phyloP scores from a whole-genome alignment of 2,888 invertebrate genomes.

The Tipula unca region DNA sequence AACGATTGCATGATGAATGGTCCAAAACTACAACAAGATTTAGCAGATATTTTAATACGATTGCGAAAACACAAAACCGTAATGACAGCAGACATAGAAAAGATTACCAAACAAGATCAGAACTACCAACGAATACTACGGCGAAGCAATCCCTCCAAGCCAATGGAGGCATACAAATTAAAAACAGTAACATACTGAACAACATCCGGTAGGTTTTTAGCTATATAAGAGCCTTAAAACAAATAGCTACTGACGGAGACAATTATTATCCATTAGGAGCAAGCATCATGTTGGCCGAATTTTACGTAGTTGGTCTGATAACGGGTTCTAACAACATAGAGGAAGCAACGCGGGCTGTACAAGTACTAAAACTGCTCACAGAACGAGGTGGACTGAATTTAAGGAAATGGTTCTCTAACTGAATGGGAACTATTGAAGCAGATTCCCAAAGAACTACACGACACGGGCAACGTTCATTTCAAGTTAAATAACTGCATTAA shows the following conservation, averaged over 20 bases:
- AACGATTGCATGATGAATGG: neutral
- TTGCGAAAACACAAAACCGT: neutral
- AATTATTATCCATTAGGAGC: too few relatives aligned
- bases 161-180: too few relatives aligned
- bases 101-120: neutral
- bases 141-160: too few relatives aligned
- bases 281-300: too few relatives aligned
- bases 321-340: neutral
- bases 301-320: too few relatives aligned
- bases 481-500: too few relatives aligned
- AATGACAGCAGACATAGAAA: slow-evolving; percentile 22
- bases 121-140: neutral
- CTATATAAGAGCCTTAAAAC: neutral
- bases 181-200: neutral
- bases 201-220: too few relatives aligned
- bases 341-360: neutral
- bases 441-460: too few relatives aligned
- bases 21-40: neutral
- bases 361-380: neutral
- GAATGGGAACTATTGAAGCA: too few relatives aligned
- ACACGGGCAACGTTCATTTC: too few relatives aligned
- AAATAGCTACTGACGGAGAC: too few relatives aligned
- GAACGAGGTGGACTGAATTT: neutral
- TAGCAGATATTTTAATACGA: neutral
- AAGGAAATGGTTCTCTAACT: neutral